These are phyloP conservation scores for Rhabdomys pumilio DNA, from an alignment of 2,797 vertebrate species.

Conservation along the genomic window DNA sequence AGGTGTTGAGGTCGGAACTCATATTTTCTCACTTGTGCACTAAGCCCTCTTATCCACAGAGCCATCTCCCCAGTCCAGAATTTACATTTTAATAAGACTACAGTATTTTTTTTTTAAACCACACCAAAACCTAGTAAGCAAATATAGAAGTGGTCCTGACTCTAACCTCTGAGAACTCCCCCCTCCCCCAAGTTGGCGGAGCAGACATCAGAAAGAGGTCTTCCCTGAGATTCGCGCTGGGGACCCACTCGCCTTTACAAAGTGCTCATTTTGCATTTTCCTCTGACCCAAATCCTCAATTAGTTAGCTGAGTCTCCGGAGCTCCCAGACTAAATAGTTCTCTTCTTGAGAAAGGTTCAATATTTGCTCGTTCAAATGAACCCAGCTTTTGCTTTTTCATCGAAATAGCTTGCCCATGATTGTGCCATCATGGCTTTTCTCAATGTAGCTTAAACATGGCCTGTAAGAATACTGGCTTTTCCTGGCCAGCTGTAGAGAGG, in stretches of 20 bases:
- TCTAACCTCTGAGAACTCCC: not conserved
- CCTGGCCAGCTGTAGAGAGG: not conserved
- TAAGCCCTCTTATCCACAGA: not conserved
- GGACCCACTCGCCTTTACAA: not conserved
- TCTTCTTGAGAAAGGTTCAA: slow-evolving; percentile 73
- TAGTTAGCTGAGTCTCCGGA: slow-evolving; percentile 60
- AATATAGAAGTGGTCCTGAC: no score
- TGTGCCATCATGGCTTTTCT: not conserved
- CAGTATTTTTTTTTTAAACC: not conserved
- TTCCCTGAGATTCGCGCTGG: not conserved
- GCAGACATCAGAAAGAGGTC: not conserved
- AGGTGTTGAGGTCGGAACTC: not conserved
- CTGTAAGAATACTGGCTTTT: not conserved
- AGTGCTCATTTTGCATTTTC: slow-evolving; percentile 43
- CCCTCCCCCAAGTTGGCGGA: not conserved
- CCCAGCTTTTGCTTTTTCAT: not conserved
- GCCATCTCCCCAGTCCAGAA: not conserved
- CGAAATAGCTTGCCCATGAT: not conserved
- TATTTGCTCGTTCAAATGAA: slow-evolving; percentile 79
- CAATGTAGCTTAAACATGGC: slow-evolving; percentile 57
- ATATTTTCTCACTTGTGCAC: not conserved
- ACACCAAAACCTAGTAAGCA: not conserved
- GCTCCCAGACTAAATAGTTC: slow-evolving; percentile 62
- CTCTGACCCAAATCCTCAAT: slow-evolving; percentile 58
- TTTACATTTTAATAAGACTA: not conserved